These are phyloP conservation scores for Pachycephala philippinensis DNA, from an alignment of 2,113 vertebrate species.

Conservation along the genomic window DNA sequence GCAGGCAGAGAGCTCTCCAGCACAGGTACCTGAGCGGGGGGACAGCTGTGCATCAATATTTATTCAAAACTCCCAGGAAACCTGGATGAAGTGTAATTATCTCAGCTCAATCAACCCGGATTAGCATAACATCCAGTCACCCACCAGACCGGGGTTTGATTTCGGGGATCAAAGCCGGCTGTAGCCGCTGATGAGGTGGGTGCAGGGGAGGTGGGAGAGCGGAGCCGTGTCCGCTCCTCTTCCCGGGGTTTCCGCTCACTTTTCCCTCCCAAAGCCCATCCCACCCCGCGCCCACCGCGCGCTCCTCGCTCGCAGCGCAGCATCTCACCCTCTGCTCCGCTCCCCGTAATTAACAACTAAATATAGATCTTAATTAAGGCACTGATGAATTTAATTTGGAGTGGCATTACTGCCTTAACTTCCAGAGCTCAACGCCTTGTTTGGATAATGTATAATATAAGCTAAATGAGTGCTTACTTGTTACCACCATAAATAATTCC, in stretches of 20 bases:
- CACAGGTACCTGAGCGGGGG: conserved; percentile 20
- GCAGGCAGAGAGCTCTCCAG: neutral
- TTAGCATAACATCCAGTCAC: conserved; percentile 70
- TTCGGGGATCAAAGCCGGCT: conserved; percentile 69
- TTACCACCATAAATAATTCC: conserved; percentile 75
- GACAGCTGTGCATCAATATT: conserved; percentile 75
- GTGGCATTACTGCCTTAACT: conserved; percentile 74
- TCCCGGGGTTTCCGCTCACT: neutral
- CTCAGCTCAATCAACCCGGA: conserved; percentile 72
- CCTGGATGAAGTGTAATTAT: conserved; percentile 73
- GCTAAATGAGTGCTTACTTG: conserved; percentile 75
- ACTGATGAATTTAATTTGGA: conserved; percentile 81
- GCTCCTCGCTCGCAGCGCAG: neutral
- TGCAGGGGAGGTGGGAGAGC: neutral
- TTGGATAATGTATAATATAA: conserved; percentile 75
- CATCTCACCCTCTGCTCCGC: conserved; percentile 34
- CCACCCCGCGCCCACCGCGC: accelerated
- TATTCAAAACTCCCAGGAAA: conserved; percentile 72
- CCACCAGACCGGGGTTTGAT: conserved; percentile 67
- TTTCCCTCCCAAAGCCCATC: neutral
- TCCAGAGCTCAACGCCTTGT: conserved; percentile 58
- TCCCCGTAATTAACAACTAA: conserved; percentile 77
- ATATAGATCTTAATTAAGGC: conserved; percentile 82
- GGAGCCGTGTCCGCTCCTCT: neutral
- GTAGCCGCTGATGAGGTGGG: conserved; percentile 47